Evolutionary conservation across 2,888 invertebrate genomes (phyloP).

Genomic region (Hyles lineata): DNA sequence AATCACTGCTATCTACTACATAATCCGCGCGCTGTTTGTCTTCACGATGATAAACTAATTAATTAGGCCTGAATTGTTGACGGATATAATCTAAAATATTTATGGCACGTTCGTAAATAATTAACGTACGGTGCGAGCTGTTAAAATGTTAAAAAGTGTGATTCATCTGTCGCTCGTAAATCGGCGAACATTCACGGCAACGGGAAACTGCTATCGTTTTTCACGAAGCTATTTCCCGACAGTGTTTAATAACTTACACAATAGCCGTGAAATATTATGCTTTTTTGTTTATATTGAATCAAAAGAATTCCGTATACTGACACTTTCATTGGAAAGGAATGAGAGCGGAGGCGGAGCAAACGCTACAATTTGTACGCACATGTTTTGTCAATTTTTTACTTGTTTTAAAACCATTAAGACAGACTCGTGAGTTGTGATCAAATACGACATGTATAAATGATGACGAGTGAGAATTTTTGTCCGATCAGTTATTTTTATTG

Average conservation of each 20-base stretch:
- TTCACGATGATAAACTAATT: slow-evolving; percentile 29
- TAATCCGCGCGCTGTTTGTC: slow-evolving; percentile 18
- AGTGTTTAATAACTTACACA: slow-evolving; percentile 1
- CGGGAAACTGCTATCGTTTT: slow-evolving; percentile 24
- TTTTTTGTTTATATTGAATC: not conserved
- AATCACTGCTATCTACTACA: slow-evolving; percentile 21
- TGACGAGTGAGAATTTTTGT: too few species aligned
- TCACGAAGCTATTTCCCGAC: slow-evolving; percentile 16
- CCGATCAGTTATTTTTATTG: too few species aligned
- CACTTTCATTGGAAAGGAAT: not conserved
- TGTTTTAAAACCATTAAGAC: too few species aligned
- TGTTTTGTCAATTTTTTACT: too few species aligned
- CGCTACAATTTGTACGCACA: not conserved
- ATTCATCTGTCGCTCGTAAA: slow-evolving; percentile 22
- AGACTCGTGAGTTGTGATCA: too few species aligned
- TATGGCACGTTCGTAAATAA: slow-evolving; percentile 31
- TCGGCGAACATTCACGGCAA: slow-evolving; percentile 11
- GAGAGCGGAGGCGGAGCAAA: not conserved
- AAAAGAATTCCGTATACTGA: not conserved
- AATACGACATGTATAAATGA: too few species aligned
- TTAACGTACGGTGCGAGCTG: slow-evolving; percentile 12
- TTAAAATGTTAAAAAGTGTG: slow-evolving; percentile 20
- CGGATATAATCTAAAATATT: slow-evolving; percentile 30
- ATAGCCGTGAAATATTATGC: not conserved
- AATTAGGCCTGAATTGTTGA: slow-evolving; percentile 28